These are phyloP conservation scores for Holotrichia oblita DNA, from an alignment of 1,140 invertebrate genomes.

Conservation along the genomic window DNA sequence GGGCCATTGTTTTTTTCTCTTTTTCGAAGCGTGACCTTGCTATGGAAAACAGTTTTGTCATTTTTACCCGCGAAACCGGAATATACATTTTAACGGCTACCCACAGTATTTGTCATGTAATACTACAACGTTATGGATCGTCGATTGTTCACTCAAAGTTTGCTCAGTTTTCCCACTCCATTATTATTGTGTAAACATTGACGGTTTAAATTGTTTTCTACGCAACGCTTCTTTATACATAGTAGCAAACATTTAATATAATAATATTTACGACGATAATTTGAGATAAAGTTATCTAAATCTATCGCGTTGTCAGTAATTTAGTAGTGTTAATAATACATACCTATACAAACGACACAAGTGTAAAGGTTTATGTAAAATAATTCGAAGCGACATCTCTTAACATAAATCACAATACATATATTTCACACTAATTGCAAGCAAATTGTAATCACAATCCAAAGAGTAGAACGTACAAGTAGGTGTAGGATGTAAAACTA, in stretches of 20 bases:
- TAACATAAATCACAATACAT: not conserved
- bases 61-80: slow-evolving; percentile 25
- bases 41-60: slow-evolving; percentile 35
- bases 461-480: too few species aligned
- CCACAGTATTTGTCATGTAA: not conserved
- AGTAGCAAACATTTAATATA: too few species aligned
- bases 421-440: too few species aligned
- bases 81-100: slow-evolving; percentile 25
- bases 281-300: too few species aligned
- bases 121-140: not conserved
- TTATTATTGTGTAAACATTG: not conserved
- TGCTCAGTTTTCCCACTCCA: not conserved
- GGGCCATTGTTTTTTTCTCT: slow-evolving; percentile 31
- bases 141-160: not conserved
- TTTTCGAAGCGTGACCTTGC: slow-evolving; percentile 32
- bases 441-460: too few species aligned
- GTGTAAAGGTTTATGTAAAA: not conserved
- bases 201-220: not conserved
- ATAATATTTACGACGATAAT: too few species aligned
- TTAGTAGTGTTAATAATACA: too few species aligned
- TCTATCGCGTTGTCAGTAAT: too few species aligned
- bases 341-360: too few species aligned
- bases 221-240: too few species aligned
- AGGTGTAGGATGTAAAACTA: too few species aligned
- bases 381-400: not conserved